These are phyloP conservation scores for Chrysocyon brachyurus DNA, from an alignment of 2,797 vertebrate genomes.

Conservation along the genomic window DNA sequence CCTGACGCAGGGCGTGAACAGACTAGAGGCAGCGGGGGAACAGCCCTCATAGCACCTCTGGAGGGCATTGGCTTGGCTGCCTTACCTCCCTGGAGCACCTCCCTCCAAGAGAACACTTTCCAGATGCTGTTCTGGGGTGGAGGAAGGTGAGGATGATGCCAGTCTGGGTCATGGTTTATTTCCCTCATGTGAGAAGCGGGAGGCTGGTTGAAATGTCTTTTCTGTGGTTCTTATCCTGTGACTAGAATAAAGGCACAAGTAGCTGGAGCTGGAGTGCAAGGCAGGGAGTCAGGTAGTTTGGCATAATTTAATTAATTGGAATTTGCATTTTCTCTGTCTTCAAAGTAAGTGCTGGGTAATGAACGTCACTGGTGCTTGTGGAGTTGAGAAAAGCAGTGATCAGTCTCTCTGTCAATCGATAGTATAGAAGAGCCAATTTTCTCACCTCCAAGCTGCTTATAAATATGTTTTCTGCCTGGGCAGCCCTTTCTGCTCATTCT, in stretches of 20 bases:
- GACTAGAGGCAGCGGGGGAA: background rate
- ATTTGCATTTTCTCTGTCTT: conserved; percentile 20
- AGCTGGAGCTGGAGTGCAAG: background rate
- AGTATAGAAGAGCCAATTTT: background rate
- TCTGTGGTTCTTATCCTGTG: accelerated
- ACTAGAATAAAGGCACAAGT: background rate
- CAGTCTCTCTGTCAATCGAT: background rate
- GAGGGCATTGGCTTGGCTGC: background rate
- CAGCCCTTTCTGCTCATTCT: background rate
- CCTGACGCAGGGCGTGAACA: background rate
- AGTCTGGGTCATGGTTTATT: background rate
- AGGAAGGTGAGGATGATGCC: background rate
- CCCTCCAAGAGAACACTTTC: background rate
- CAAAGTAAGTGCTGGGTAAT: background rate
- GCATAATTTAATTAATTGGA: background rate
- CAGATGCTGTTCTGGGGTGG: background rate
- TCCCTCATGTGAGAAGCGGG: background rate
- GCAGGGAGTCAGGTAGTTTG: background rate
- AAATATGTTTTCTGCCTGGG: background rate
- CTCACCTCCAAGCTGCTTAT: background rate
- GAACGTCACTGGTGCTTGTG: background rate
- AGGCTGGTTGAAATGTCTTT: no score
- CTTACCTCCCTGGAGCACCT: background rate
- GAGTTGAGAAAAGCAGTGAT: background rate
- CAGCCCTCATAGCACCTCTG: background rate